Base-by-base conservation (phyloP, 2,888 invertebrate species). In the Nomada fabriciana region DNA sequence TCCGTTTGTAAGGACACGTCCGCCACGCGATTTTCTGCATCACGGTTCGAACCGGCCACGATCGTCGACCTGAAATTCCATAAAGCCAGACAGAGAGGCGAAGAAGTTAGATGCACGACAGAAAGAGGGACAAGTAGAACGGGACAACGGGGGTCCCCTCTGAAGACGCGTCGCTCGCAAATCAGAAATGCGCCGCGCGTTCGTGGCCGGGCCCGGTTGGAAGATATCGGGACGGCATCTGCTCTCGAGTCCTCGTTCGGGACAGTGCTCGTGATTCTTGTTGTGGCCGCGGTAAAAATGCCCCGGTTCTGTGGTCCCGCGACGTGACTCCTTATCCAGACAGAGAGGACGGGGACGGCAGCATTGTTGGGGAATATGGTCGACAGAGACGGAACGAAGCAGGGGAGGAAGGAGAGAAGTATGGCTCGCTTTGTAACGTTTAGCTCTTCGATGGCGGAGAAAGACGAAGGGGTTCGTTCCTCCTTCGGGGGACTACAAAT, bases 401-500 rank as follows among this genome's bases (percentile, higher is more conserved):
- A 7, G 50, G 42, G 50, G 61, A 52, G 65, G 23, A 3, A 43
- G 63, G 23, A 11, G 43, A 25, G 29, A 20, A 60, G 55, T 61
- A 47, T 23, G 60, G 29, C 72, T 83, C 67, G 70, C 82, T 87
- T 86, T 86, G 85, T 82, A 87, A 87, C 75, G 85, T 85, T 71
- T 83, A 81, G 76, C 64, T 70, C 53, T 55, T 63, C 55, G 50
- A 20, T 61, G 68, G 9, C 57, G 71, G 76, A 64, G 73, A 59
- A 74, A 59, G 73, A 80, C 53, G 70, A 52, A 57, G 77, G 61
- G 65, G 43, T 70, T 61, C 76, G 81, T 82, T 85, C 79, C 69
- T 82, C 77, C 82, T 83, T 72, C 59, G 76, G 82, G 86, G 88
- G 89, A 89, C 91, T 90, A 91, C 90, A 91, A 92, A 92, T 92